These are phyloP conservation scores for Sclerurus mexicanus DNA, from an alignment of 2,113 vertebrate species.

Conservation along the genomic window DNA sequence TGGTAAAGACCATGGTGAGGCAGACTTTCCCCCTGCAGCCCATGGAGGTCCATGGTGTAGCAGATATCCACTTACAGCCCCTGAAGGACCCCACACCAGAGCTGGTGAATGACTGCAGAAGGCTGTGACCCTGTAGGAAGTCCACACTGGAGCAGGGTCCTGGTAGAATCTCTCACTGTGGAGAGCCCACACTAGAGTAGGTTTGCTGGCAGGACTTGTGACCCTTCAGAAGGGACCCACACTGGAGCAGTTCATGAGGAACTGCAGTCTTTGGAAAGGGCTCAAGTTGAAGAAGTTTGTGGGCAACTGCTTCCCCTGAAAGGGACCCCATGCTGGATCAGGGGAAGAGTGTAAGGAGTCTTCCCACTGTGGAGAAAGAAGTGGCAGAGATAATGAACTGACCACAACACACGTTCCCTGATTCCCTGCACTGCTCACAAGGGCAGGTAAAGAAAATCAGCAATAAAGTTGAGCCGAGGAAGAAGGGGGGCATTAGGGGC, in stretches of 20 bases:
- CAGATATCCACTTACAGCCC: neutral
- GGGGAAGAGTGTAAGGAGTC: neutral
- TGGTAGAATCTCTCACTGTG: neutral
- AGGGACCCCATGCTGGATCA: accelerated
- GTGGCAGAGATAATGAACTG: neutral
- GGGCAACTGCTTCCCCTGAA: neutral
- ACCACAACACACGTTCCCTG: neutral
- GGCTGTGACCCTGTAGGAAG: accelerated
- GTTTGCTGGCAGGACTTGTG: neutral
- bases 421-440: accelerated
- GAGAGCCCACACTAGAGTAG: too few species aligned
- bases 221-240: neutral
- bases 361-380: neutral
- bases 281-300: neutral
- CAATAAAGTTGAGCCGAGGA: neutral
- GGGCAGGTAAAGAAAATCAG: neutral
- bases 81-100: neutral
- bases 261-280: too few species aligned
- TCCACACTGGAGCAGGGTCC: neutral
- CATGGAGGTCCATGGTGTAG: neutral
- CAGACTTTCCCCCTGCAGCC: neutral
- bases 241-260: neutral
- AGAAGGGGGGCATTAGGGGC: neutral
- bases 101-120: neutral
- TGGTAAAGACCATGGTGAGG: neutral